Percentiles rank a stretch among this genome's conserved stretches.
phyloP scores from a whole-genome alignment of 2,113 vertebrate genomes.

The Epinephelus lanceolatus region DNA sequence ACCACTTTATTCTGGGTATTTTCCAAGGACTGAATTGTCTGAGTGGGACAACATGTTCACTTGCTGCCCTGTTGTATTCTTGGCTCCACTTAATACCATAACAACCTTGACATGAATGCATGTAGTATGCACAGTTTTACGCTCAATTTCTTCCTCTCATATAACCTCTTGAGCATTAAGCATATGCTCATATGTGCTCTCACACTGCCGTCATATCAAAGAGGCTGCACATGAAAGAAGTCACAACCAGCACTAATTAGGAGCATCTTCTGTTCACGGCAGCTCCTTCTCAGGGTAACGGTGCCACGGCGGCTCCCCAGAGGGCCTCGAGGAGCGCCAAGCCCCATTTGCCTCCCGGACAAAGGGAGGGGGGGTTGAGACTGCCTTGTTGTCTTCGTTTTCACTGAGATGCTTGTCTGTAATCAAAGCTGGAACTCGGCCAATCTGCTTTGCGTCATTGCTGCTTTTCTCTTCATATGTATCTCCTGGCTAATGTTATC shows the following conservation, averaged over 20 bases:
- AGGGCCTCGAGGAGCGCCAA: constrained; percentile 19
- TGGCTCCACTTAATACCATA: not conserved
- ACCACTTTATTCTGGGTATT: not conserved
- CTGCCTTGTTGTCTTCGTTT: not conserved
- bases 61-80: not conserved
- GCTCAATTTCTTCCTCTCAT: not conserved
- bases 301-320: constrained; percentile 32
- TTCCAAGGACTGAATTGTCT: not conserved
- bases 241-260: constrained; percentile 49
- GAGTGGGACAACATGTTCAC: not conserved
- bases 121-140: not conserved
- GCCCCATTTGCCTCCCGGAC: not conserved
- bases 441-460: constrained; percentile 15
- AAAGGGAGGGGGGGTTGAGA: not conserved
- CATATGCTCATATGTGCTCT: not conserved
- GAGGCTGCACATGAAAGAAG: constrained; percentile 50
- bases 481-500: constrained; percentile 11
- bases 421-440: constrained; percentile 41
- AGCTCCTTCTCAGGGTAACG: not conserved
- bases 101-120: constrained; percentile 11
- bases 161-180: not conserved
- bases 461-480: not conserved
- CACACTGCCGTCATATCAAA: constrained; percentile 51
- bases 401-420: not conserved
- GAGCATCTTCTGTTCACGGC: constrained; percentile 21